These are phyloP conservation scores for Gastrophryne carolinensis DNA, from an alignment of 2,797 vertebrate genomes.

Conservation along the genomic window DNA sequence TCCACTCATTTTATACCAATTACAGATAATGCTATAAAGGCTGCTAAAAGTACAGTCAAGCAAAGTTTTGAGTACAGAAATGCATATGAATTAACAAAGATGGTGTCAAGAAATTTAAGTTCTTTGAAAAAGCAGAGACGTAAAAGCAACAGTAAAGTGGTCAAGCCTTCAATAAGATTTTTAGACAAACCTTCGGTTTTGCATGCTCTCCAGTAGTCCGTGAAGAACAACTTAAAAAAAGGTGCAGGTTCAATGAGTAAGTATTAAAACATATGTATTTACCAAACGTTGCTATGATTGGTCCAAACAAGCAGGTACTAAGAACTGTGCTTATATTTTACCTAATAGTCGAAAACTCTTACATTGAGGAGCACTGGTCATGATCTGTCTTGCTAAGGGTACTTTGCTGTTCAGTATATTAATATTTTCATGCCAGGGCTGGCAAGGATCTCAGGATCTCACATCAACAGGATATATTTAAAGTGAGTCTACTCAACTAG, in stretches of 20 bases:
- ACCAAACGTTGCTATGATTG: too few relatives aligned
- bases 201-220: neutral
- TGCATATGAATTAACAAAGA: constrained; percentile 38
- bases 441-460: too few relatives aligned
- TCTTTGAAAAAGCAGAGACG: neutral
- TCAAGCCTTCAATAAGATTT: neutral
- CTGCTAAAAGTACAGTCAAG: constrained; percentile 74
- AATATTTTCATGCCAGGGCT: too few relatives aligned
- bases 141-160: constrained; percentile 1
- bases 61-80: constrained; percentile 52
- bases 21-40: constrained; percentile 65
- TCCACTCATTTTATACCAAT: constrained; percentile 54
- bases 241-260: neutral
- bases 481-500: too few relatives aligned
- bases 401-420: too few relatives aligned
- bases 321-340: too few relatives aligned
- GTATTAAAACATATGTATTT: neutral
- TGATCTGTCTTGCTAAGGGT: too few relatives aligned
- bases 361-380: too few relatives aligned
- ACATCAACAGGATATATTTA: too few relatives aligned
- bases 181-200: constrained; percentile 12
- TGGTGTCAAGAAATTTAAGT: neutral
- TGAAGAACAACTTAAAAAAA: neutral
- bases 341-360: too few relatives aligned
- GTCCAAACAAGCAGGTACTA: too few relatives aligned